Conservation (phyloP, 2,888 invertebrate species). For the Agrilus cyanescens region DNA sequence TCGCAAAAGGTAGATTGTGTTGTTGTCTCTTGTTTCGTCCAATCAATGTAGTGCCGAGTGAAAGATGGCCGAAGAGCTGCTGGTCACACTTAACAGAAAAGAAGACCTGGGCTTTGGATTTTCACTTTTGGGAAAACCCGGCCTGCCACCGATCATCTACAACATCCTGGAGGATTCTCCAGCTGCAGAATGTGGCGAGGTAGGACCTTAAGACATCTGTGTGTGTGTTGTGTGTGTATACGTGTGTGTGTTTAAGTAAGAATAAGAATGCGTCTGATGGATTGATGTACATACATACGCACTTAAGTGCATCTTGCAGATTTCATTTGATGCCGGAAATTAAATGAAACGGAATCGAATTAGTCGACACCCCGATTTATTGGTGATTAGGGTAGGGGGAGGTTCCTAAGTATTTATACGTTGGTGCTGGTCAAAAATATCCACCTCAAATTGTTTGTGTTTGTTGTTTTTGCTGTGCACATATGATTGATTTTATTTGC, state of each 20-base stretch:
- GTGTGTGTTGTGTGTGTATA: not conserved
- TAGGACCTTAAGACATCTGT: slow-evolving; percentile 34
- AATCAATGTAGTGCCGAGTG: slow-evolving; percentile 28
- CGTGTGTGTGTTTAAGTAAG: too few relatives aligned
- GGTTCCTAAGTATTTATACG: too few relatives aligned
- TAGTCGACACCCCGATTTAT: too few relatives aligned
- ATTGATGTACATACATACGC: too few relatives aligned
- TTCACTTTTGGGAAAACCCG: slow-evolving; percentile 80
- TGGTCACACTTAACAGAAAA: slow-evolving; percentile 77
- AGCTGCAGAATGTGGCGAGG: slow-evolving; percentile 82
- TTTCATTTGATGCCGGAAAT: too few relatives aligned
- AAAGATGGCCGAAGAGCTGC: slow-evolving; percentile 77
- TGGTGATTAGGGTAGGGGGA: too few relatives aligned
- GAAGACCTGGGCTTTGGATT: slow-evolving; percentile 84
- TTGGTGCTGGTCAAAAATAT: too few relatives aligned
- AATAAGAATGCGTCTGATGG: not conserved
- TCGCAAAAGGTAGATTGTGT: slow-evolving; percentile 26
- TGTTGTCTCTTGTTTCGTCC: slow-evolving; percentile 22
- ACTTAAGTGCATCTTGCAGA: too few relatives aligned
- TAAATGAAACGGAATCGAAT: too few relatives aligned
- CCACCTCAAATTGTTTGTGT: too few relatives aligned
- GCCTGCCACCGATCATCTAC: slow-evolving; percentile 87
- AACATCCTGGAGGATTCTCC: slow-evolving; percentile 89
- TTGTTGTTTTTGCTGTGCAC: too few relatives aligned
- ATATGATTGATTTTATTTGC: too few relatives aligned